Base-by-base conservation (phyloP, 2,113 vertebrate genomes). In the Archilochus colubris region DNA sequence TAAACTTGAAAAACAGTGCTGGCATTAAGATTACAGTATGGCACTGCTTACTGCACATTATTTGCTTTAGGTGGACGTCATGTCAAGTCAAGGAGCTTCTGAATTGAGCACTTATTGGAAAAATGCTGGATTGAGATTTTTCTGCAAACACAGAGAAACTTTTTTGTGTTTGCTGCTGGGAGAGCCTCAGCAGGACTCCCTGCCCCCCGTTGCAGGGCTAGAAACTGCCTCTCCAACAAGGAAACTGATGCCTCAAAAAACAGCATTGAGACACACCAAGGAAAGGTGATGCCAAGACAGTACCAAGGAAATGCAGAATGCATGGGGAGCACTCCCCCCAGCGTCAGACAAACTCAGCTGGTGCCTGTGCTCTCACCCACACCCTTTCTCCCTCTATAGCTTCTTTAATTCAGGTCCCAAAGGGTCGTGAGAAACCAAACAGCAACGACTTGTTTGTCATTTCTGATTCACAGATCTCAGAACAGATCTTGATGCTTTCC, bases 251-350 rank as follows among this genome's bases (percentile, higher is more conserved):
- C 48, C 21, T 83, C 55, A 63, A 66, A 63, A 79, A 31, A 36
- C 17, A 58, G 21, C 38, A 28, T 12, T 59, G 36, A 75, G 33
- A 43, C 48, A 57, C 36, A 51, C 8, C 36, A 46, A 68, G 27
- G 27, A 69, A 79, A 74, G 33, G 6, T 50, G 31, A 23, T 51
- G 48, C 61, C 67, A 57, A 21, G 46, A 20, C 43, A 14, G 50
- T 43, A 36, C 31, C 27, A 61, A 55, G 23, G 30, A 55, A 81
- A 61, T 20, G 48, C 27, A 69, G n/a, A 88, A 91, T 0, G 2
- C 20, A 30, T 0, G 2, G 53, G 24, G 20, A 74, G 59, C n/a
- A 62, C 9, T 23, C 12, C 1, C 3, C 44, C 33, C 10, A 5
- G n/a, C 16, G 12, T 33, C 53, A n/a, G 19, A 61, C 30, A 59